phyloP scores from a whole-genome alignment of 1,140 invertebrate genomes.

The Apis laboriosa region DNA sequence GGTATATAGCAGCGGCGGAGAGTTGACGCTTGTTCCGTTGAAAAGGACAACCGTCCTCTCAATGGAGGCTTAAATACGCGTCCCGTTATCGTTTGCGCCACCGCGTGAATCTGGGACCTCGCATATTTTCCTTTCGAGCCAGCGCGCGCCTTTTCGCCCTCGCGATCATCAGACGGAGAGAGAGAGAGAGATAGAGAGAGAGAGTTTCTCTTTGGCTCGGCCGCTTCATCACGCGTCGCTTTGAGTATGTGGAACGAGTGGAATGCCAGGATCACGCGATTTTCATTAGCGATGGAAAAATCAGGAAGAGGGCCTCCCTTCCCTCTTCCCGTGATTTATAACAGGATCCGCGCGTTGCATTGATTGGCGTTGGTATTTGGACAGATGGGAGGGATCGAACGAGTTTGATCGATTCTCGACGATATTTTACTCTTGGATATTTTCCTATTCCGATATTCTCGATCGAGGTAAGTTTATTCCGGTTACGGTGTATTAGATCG shows the following conservation, averaged over 20 bases:
- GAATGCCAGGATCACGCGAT: slow-evolving; percentile 1
- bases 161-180: slow-evolving; percentile 1
- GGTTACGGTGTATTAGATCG: too few relatives aligned
- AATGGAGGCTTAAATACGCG: slow-evolving; percentile 62
- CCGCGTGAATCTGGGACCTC: slow-evolving; percentile 35
- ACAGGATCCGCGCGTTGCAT: background rate
- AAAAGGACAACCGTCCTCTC: slow-evolving; percentile 55
- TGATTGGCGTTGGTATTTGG: background rate
- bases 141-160: background rate
- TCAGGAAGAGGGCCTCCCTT: background rate
- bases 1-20: slow-evolving; percentile 37
- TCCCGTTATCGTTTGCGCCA: slow-evolving; percentile 51
- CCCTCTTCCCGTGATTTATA: background rate
- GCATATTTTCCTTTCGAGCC: slow-evolving; percentile 21
- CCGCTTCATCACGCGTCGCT: slow-evolving; percentile 10
- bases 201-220: background rate
- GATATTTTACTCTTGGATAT: too few relatives aligned
- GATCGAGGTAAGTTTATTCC: too few relatives aligned
- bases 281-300: slow-evolving; percentile 3
- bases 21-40: slow-evolving; percentile 57
- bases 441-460: too few relatives aligned
- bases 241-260: slow-evolving; percentile 16
- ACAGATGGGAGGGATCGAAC: too few relatives aligned
- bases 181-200: too few relatives aligned
- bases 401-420: too few relatives aligned